Base-by-base conservation (phyloP, 2,113 vertebrate genomes). In the Melanocharis versteri region DNA sequence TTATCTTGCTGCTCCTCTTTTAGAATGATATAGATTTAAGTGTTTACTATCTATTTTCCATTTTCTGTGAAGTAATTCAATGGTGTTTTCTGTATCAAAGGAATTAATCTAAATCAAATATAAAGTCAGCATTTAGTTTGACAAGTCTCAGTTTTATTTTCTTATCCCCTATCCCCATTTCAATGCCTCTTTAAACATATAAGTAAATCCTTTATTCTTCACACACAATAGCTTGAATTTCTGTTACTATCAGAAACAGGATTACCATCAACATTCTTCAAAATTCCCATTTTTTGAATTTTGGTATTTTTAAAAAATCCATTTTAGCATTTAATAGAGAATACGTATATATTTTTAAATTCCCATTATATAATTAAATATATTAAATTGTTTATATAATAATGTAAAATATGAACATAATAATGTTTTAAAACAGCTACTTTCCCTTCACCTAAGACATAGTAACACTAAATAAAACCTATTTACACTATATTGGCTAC, bases 91-190 rank as follows among this genome's bases (percentile, higher is more conserved):
- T 57, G 2, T 87, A 93, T 89, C 70, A 92, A 91, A 87, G 4
- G 8, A 86, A 83, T 76, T 79, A 0, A 83, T 93, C 71, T 90
- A 90, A 94, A 96, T 89, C 85, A 91, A 79, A 83, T 86, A 44
- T 20, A 83, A 95, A 92, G 21, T 71, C 56, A 83, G 13, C 33
- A 95, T 89, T 91, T 80, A 90, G 7, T 79, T 66, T 96, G 92
- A 94, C 45, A 72, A 83, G 15, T 93, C 75, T 89, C 94, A 91
- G 22, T 79, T 89, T 92, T 89, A 57, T 89, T 96, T 93, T 92
- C 84, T 90, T 96, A 54, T 87, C 44, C 28, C 11, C 89, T 92
- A 69, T 64, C 12, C 10, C 26, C 76, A 15, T 78, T 81, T 92
- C 51, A 93, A 61, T 48, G 10, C 14, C 76, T 83, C 56, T 93